Base-by-base conservation (phyloP, 2,888 invertebrate genomes). In the Napeogenes sylphis region DNA sequence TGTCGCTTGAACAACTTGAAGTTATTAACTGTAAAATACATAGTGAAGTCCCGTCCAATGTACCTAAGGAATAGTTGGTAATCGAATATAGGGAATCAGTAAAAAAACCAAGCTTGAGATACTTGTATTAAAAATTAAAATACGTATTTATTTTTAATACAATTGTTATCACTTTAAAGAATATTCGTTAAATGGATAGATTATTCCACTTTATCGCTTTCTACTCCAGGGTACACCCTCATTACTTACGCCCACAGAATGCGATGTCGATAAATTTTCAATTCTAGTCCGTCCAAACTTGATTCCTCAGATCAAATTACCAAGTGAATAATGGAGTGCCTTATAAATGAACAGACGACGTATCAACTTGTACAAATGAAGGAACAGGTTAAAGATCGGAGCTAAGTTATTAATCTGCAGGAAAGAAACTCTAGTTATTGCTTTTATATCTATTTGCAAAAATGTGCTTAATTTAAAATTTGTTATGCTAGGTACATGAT, bases 341-440 rank as follows among this genome's bases (percentile, higher is more conserved):
- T 67, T 58, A 72, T 68, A 75, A 77, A 77, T 76, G 73, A 66
- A 71, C 66, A 59, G 63, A 63, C 64, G 71, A 71, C 68, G 70
- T 70, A 72, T 64, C 68, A 69, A 71, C 65, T 55, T 13, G 69
- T 74, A 77, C 69, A 73, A 77, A 77, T 71, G 76, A 68, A 59
- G 47, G 63, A 59, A 57, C 58, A 64, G 77, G 64, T 73, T 73
- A 66, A 51, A 68, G 77, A 70, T 68, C 74, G 56, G 35, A 21
- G 54, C 32, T 42, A 59, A 59, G 71, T 71, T 75, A 76, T 75
- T 73, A 74, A 76, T 76, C 76, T 71, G 8, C 10, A 42, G 42
- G 42, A 3, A 42, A 42, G 42, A 2, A 10, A 42, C 42, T 42
- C 10, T 42, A 10, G 10, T 10, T 42, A 3, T 42, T 42, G 35